Percentiles rank a stretch among this genome's conserved stretches.
Conservation (phyloP, 1,140 invertebrate genomes). For the Coboldia fuscipes region DNA sequence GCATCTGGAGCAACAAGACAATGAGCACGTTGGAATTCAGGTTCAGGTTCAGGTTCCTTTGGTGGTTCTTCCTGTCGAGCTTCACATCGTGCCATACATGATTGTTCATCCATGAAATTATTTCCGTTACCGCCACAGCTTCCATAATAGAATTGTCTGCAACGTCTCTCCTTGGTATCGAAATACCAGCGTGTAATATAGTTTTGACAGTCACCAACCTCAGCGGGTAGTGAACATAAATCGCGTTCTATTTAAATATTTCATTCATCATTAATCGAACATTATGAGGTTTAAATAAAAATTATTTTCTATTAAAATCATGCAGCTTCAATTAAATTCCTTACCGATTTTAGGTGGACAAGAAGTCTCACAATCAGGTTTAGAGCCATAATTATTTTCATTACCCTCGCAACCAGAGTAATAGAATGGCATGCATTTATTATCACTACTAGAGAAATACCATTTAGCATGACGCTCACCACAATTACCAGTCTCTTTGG, state of each 20-base stretch:
- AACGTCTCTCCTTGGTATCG: slow-evolving; percentile 45
- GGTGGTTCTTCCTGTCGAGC: slow-evolving; percentile 12
- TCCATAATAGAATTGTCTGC: slow-evolving; percentile 59
- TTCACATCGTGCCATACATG: slow-evolving; percentile 40
- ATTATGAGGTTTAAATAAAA: not conserved
- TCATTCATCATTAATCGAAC: not conserved
- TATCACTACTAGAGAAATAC: slow-evolving; percentile 68
- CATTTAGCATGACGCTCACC: slow-evolving; percentile 52
- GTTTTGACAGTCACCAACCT: slow-evolving; percentile 55
- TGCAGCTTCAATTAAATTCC: slow-evolving; percentile 13
- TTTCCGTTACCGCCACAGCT: slow-evolving; percentile 66
- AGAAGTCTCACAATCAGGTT: slow-evolving; percentile 51
- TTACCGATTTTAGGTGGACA: slow-evolving; percentile 66
- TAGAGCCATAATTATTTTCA: slow-evolving; percentile 61
- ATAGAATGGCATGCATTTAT: slow-evolving; percentile 86
- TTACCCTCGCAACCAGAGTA: slow-evolving; percentile 84
- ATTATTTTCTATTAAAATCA: not conserved
- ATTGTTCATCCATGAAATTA: slow-evolving; percentile 44
- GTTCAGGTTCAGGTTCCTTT: slow-evolving; percentile 4
- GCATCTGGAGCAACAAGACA: slow-evolving; percentile 44
- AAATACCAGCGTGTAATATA: slow-evolving; percentile 67
- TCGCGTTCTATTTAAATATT: slow-evolving; percentile 18
- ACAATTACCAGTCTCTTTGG: slow-evolving; percentile 60
- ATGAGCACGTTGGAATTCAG: slow-evolving; percentile 7
- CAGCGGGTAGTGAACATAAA: slow-evolving; percentile 48